phyloP scores from a whole-genome alignment of 2,888 invertebrate genomes.

The Steinernema carpocapsae region DNA sequence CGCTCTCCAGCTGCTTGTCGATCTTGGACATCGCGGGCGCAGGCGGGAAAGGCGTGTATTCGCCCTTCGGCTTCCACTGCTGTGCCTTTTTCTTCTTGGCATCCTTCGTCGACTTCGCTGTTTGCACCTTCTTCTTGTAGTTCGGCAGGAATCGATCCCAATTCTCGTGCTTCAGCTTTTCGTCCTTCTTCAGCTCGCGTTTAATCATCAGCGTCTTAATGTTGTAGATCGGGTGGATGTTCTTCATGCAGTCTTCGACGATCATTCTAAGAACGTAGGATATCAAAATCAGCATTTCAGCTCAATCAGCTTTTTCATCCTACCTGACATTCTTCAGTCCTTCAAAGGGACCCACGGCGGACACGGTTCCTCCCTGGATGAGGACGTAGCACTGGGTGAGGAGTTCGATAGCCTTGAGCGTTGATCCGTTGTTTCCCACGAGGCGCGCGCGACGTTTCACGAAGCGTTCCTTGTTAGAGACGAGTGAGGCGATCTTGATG shows the following conservation, averaged over 20 bases:
- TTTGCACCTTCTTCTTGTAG: conserved; percentile 77
- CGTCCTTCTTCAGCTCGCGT: conserved; percentile 89
- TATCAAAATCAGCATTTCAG: neutral
- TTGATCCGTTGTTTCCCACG: conserved; percentile 94
- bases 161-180: conserved; percentile 85
- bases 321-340: conserved; percentile 75
- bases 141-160: conserved; percentile 97
- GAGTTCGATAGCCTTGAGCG: conserved; percentile 91
- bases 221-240: conserved; percentile 97
- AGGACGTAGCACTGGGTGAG: conserved; percentile 93
- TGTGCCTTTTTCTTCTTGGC: conserved; percentile 66
- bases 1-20: conserved; percentile 89
- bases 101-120: conserved; percentile 56
- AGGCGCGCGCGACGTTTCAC: conserved; percentile 89
- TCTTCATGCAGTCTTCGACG: conserved; percentile 95
- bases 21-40: conserved; percentile 88
- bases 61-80: conserved; percentile 85
- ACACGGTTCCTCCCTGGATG: conserved; percentile 87
- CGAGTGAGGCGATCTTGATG: conserved; percentile 90
- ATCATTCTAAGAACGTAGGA: conserved; percentile 76
- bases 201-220: conserved; percentile 95
- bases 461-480: conserved; percentile 80
- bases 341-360: conserved; percentile 92
- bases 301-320: conserved; percentile 20
- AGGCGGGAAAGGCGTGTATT: conserved; percentile 97